phyloP scores from a whole-genome alignment of 2,797 vertebrate genomes.

The Oreortyx pictus region DNA sequence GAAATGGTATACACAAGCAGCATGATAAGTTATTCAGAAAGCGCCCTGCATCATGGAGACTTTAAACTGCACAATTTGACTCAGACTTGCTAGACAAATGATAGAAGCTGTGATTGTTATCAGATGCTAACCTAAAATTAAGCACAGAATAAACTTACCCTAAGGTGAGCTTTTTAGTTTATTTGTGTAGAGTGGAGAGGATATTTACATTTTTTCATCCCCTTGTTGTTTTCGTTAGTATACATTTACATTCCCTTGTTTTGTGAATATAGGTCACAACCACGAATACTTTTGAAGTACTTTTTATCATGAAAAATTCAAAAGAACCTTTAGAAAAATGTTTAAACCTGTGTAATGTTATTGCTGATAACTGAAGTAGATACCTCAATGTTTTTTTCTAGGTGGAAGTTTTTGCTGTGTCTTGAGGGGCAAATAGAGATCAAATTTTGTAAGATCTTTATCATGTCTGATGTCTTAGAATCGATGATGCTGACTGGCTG shows the following conservation, averaged over 20 bases:
- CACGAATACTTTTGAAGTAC: neutral
- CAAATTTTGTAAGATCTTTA: constrained; percentile 9
- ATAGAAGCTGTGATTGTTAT: neutral
- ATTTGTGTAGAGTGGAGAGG: neutral
- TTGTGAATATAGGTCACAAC: constrained; percentile 54
- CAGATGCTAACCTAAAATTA: constrained; percentile 1
- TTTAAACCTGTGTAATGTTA: neutral
- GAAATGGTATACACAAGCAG: neutral
- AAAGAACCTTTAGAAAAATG: neutral
- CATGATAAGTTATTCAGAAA: neutral
- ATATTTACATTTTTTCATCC: constrained; percentile 26
- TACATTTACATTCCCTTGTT: neutral
- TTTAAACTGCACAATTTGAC: neutral
- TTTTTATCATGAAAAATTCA: constrained; percentile 48
- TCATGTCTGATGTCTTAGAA: neutral
- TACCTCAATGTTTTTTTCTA: neutral
- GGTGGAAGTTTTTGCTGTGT: neutral
- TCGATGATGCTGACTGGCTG: constrained; percentile 15
- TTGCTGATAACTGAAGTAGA: neutral
- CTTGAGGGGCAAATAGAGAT: neutral
- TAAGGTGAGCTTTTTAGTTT: constrained; percentile 28
- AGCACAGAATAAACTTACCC: neutral
- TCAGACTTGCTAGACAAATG: neutral
- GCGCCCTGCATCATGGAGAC: neutral
- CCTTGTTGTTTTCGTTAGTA: constrained; percentile 13